A percentile compares a stretch with the other conserved stretches of the same genome.
phyloP scores from a whole-genome alignment of 2,797 vertebrate species.

The Anabacerthia variegaticeps region DNA sequence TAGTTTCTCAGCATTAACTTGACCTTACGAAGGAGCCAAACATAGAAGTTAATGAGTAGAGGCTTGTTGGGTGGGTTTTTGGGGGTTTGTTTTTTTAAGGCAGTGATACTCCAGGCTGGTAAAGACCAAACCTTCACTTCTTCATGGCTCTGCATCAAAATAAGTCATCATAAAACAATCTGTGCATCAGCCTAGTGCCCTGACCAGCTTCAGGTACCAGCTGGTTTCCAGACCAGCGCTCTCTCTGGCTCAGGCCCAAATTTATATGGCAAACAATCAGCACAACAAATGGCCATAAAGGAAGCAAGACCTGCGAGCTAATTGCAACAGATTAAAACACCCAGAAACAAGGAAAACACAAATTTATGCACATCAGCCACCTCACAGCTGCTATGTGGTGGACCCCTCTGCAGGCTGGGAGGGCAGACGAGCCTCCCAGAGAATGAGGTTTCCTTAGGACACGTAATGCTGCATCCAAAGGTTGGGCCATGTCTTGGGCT shows the following conservation, averaged over 20 bases:
- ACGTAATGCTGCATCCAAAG: rapidly evolving
- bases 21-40: neutral
- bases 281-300: neutral
- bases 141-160: neutral
- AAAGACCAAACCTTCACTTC: neutral
- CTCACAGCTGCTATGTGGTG: neutral
- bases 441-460: neutral
- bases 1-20: neutral
- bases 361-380: neutral
- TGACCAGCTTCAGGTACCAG: neutral
- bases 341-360: neutral
- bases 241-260: neutral
- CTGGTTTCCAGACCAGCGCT: neutral
- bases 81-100: neutral
- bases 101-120: neutral
- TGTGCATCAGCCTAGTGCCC: neutral
- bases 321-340: neutral
- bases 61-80: too few relatives aligned
- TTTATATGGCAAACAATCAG: neutral
- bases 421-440: neutral
- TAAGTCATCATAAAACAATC: neutral
- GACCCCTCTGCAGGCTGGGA: neutral
- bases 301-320: neutral
- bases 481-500: neutral
- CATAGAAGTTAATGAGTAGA: neutral